Percentiles rank a stretch among this genome's conserved stretches.
phyloP scores from a whole-genome alignment of 2,888 invertebrate species.

The Drosophila mayaguana region DNA sequence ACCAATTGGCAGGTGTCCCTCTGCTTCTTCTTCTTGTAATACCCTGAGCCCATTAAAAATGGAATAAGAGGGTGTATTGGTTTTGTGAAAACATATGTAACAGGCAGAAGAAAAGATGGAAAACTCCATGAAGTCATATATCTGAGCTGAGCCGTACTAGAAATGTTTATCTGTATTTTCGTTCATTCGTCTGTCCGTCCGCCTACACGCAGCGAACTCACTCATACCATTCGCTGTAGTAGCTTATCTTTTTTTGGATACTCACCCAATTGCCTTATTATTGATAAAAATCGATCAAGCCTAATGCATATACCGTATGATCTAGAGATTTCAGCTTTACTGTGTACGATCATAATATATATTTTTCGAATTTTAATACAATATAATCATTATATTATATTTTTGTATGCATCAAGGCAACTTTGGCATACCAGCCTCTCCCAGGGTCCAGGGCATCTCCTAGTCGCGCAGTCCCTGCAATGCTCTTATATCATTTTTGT shows the following conservation, averaged over 20 bases:
- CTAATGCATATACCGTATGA: background rate
- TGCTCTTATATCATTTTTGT: background rate
- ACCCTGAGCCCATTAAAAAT: background rate
- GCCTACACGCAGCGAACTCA: too few species aligned
- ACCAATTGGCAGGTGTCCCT: conserved; percentile 65
- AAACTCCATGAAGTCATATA: background rate
- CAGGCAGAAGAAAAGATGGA: background rate
- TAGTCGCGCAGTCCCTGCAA: background rate
- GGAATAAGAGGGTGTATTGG: background rate
- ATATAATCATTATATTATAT: too few species aligned
- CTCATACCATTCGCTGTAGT: too few species aligned
- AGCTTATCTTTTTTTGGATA: too few species aligned
- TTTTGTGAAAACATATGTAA: background rate
- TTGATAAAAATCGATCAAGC: too few species aligned
- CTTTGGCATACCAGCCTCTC: background rate
- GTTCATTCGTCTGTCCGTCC: background rate
- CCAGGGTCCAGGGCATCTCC: background rate
- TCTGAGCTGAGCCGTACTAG: background rate
- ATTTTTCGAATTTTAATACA: background rate
- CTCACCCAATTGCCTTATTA: too few species aligned
- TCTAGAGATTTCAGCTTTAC: background rate
- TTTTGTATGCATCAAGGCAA: too few species aligned
- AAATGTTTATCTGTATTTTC: background rate
- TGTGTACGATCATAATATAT: background rate
- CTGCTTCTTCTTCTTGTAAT: background rate